Conservation (phyloP, 2,888 invertebrate species). For the Xanthorhoe designata region DNA sequence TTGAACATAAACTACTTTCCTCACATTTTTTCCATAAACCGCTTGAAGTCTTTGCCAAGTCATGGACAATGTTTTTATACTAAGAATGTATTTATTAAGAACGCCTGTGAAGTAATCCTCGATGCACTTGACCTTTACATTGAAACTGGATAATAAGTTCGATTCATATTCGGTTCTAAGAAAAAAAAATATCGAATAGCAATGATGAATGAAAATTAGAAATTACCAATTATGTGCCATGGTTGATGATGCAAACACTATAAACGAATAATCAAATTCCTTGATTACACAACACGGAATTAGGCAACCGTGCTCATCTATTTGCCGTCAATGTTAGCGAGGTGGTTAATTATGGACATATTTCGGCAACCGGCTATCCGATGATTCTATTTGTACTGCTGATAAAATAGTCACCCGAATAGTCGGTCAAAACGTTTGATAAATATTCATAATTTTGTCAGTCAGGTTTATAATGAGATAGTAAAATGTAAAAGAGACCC, state of each 20-base stretch:
- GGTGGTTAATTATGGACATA: conserved; percentile 29
- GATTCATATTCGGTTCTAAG: no score
- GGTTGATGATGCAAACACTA: conserved; percentile 6
- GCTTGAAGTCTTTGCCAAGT: no score
- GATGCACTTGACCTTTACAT: no score
- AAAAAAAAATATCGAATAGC: no score
- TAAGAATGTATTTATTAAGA: no score
- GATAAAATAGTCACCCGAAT: conserved; percentile 7
- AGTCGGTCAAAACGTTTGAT: neutral
- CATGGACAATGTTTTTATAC: no score
- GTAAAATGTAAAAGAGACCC: no score
- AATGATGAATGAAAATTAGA: neutral
- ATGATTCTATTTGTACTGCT: conserved; percentile 17
- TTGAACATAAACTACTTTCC: no score
- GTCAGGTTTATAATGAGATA: no score
- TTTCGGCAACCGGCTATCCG: conserved; percentile 21
- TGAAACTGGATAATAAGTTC: no score
- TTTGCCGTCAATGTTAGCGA: conserved; percentile 27
- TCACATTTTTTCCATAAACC: no score
- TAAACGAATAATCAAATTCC: conserved; percentile 20
- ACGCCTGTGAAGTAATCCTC: no score
- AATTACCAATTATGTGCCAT: neutral
- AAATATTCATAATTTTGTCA: neutral
- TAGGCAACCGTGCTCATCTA: conserved; percentile 21
- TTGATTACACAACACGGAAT: conserved; percentile 23